These are phyloP conservation scores for Acrobasis repandana DNA, from an alignment of 2,888 invertebrate genomes.

Conservation along the genomic window DNA sequence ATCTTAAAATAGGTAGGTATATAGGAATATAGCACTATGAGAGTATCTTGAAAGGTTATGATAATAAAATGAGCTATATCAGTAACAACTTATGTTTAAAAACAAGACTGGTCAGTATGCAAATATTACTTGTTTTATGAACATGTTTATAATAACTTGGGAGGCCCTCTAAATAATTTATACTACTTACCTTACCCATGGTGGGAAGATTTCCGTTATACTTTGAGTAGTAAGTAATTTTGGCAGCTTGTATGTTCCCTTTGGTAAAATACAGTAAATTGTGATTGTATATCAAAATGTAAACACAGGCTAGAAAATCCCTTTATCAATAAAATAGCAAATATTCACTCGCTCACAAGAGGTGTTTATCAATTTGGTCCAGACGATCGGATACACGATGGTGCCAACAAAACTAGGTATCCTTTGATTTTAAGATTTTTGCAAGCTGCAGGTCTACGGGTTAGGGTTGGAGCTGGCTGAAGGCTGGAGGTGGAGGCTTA, in stretches of 20 bases:
- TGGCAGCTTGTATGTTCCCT: slow-evolving; percentile 59
- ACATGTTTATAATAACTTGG: background rate
- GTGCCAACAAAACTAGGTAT: too few relatives aligned
- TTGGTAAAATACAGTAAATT: slow-evolving; percentile 29
- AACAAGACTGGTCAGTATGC: slow-evolving; percentile 54
- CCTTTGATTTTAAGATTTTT: too few relatives aligned
- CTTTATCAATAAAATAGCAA: slow-evolving; percentile 39
- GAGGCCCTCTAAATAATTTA: slow-evolving; percentile 33
- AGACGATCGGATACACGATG: slow-evolving; percentile 22
- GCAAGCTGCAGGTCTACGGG: too few relatives aligned
- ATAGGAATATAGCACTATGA: background rate
- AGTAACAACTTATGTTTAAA: background rate
- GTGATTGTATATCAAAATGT: slow-evolving; percentile 18
- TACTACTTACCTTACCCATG: slow-evolving; percentile 85
- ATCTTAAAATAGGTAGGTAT: background rate
- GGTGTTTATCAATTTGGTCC: slow-evolving; percentile 30
- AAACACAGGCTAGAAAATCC: slow-evolving; percentile 26
- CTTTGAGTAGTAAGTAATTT: slow-evolving; percentile 87
- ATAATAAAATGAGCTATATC: background rate
- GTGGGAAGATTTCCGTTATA: slow-evolving; percentile 86
- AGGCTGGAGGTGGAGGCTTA: too few relatives aligned
- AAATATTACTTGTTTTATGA: slow-evolving; percentile 38
- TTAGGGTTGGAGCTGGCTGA: too few relatives aligned
- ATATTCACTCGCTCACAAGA: slow-evolving; percentile 25
- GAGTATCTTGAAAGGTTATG: background rate